phyloP scores from a whole-genome alignment of 1,140 invertebrate genomes.

The Chrysomallon squamiferum region DNA sequence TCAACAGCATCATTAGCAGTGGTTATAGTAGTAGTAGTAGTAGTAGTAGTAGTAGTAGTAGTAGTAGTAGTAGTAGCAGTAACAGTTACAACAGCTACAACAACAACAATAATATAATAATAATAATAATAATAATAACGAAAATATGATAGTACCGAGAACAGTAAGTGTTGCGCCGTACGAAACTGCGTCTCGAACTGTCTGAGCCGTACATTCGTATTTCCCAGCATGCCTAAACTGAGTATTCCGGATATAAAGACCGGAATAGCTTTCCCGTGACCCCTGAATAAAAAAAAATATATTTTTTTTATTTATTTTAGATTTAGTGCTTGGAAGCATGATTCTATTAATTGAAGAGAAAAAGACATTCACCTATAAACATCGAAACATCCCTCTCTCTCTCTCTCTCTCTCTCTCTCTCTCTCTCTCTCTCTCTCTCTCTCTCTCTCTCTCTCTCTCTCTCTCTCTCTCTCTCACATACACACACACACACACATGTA shows the following conservation, averaged over 20 bases:
- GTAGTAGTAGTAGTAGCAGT: too few species aligned
- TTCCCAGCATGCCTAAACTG: constrained; percentile 49
- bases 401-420: neutral
- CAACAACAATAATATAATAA: too few species aligned
- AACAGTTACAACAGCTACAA: too few species aligned
- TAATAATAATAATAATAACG: too few species aligned
- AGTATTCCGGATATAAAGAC: constrained; percentile 50
- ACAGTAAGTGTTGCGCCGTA: constrained; percentile 84
- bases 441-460: constrained; percentile 5
- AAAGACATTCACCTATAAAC: neutral
- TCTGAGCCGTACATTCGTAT: constrained; percentile 78
- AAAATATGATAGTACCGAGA: too few species aligned
- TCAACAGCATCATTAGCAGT: too few species aligned
- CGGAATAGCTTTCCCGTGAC: constrained; percentile 26
- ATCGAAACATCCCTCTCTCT: neutral
- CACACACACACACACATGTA: neutral
- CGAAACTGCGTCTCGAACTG: constrained; percentile 79
- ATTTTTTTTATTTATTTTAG: neutral
- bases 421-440: neutral
- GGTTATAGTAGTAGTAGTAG: too few species aligned
- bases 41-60: too few species aligned
- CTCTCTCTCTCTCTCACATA: neutral
- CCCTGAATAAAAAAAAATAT: constrained; percentile 33
- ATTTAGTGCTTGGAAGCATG: neutral
- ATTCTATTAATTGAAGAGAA: neutral